A percentile compares a stretch with the other conserved stretches of the same genome.
Evolutionary conservation across 1,140 invertebrate genomes (phyloP).

Genomic region (Ostrea edulis): DNA sequence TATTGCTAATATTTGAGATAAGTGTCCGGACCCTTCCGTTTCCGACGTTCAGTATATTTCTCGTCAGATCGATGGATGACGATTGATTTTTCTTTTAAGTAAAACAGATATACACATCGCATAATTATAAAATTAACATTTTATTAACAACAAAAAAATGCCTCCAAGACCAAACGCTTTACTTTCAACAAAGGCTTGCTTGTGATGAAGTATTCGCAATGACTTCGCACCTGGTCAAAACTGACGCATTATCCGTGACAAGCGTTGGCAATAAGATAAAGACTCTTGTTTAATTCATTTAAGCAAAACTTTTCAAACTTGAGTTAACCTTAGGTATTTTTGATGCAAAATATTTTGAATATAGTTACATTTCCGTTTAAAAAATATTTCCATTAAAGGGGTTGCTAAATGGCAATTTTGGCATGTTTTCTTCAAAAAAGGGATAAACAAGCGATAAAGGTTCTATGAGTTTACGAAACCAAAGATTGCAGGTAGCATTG

Average conservation of each 20-base stretch:
- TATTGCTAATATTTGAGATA: no score
- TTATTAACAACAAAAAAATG: no score
- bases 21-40: no score
- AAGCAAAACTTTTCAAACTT: background rate
- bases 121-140: no score
- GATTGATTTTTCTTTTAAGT: background rate
- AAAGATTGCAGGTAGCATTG: background rate
- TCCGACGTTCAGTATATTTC: no score
- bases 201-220: no score
- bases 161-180: no score
- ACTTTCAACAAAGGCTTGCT: no score
- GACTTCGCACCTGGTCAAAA: no score
- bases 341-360: constrained; percentile 3
- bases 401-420: background rate
- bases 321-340: background rate
- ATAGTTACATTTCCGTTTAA: constrained; percentile 20
- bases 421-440: constrained; percentile 5
- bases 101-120: no score
- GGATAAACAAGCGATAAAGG: background rate
- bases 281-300: constrained; percentile 4
- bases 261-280: background rate
- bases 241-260: no score
- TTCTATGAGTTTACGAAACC: constrained; percentile 2
- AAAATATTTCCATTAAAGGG: constrained; percentile 18
- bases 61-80: background rate